Evolutionary conservation across 2,113 vertebrate species (phyloP), one percentile per base, ranked within the genome.

Genomic region (Oreochromis aureus): DNA sequence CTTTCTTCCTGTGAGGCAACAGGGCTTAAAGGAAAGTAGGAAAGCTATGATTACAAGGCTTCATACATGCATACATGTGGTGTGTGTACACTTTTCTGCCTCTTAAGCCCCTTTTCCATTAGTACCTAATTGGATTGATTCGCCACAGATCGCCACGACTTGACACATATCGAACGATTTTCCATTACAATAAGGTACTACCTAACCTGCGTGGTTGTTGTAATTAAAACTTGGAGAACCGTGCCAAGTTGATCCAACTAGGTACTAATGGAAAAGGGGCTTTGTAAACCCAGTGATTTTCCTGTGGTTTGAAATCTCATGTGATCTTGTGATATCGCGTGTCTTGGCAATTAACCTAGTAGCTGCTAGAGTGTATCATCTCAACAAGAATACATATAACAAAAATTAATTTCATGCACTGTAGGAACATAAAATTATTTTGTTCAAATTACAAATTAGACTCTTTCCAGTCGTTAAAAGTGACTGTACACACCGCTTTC

Each of bases 371-470:
- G n/a, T 12, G 61, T 36, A 66, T 36, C 32, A 36, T 66, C 10
- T 66, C 61, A 66, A 36, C 61, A 66, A 36, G 34, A 36, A 36
- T 8, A 36, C 7, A 36, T 36, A 8, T 63, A 63, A 63, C 4
- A 7, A 63, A 12, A 36, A 63, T 63, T 12, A 36, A 63, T 63
- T 63, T 63, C 18, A 63, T 36, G 32, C 59, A 63, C 10, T 0
- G 2, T 63, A 63, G 59, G 59, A 63, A 36, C 32, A 12, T 36
- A 36, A 7, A 1, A 0, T 0, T 19, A 4, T 34, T 63, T 63
- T 63, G 59, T 63, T 63, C 61, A 66, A 36, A 66, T 12, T 63
- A 63, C 59, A 63, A 34, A 36, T 66, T 66, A 66, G 6, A 36
- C 61, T 66, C 61, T 66, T 66, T n/a, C 32, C 69, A 73, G 22